A percentile compares a stretch with the other conserved stretches of the same genome.
Conservation (phyloP, 1,140 invertebrate species). For the Procambarus virginalis region DNA sequence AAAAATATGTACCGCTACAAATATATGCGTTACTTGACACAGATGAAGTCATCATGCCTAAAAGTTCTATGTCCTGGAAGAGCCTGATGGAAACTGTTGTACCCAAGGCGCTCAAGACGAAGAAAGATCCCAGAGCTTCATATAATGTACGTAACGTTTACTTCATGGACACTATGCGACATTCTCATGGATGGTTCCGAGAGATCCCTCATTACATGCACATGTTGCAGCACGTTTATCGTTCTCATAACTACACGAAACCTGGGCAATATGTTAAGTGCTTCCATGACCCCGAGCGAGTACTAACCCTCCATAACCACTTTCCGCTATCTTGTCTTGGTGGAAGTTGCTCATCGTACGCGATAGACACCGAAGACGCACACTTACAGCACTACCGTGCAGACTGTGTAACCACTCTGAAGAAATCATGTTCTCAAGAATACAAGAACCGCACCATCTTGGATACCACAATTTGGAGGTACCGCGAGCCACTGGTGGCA, state of each 20-base stretch:
- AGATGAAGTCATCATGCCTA: constrained; percentile 95
- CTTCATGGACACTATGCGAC: constrained; percentile 91
- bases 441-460: constrained; percentile 87
- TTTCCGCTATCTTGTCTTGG: constrained; percentile 92
- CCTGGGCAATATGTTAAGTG: constrained; percentile 95
- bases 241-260: constrained; percentile 92
- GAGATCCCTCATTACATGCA: constrained; percentile 92
- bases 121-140: constrained; percentile 85
- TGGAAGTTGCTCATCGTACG: constrained; percentile 88
- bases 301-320: constrained; percentile 93
- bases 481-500: constrained; percentile 83
- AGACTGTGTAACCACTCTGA: constrained; percentile 91
- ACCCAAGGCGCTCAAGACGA: constrained; percentile 79
- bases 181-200: constrained; percentile 87
- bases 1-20: constrained; percentile 93
- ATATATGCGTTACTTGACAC: constrained; percentile 91
- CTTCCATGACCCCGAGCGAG: constrained; percentile 92
- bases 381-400: constrained; percentile 95
- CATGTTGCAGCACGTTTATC: constrained; percentile 94
- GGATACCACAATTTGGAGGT: constrained; percentile 92
- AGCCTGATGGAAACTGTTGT: constrained; percentile 85
- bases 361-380: constrained; percentile 87
- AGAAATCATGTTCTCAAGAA: constrained; percentile 86
- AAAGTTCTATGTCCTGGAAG: constrained; percentile 78
- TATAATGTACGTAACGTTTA: constrained; percentile 96